Evolutionary conservation across 1,140 invertebrate species (phyloP), one percentile per base, ranked within the genome.

Genomic region (Thrips palmi): DNA sequence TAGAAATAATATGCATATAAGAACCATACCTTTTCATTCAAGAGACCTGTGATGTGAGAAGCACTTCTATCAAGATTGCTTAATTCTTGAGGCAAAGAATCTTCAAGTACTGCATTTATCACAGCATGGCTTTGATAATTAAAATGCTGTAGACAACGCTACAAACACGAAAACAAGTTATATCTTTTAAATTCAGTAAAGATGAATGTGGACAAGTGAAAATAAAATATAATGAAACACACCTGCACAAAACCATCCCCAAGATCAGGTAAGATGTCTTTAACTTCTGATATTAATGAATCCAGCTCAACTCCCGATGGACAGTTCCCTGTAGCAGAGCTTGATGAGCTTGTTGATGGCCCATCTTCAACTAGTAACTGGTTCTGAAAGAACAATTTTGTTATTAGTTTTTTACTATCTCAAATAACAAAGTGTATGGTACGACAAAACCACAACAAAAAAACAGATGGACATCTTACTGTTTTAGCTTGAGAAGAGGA

Each of bases 31-130:
- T 31, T 31, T 6, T 31, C 29, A 12, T 31, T 31, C 12, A 31
- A 31, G 4, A 4, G 5, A 6, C 18, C 29, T 31, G 6, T 31
- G 29, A 31, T 14, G 29, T 31, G 37, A 54, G 59, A 4, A 57
- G 53, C 33, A 62, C 45, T n/a, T 45, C 52, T 14, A 48, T 74
- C 65, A 4, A 66, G 11, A 15, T 49, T 37, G 31, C 51, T 49
- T n/a, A 80, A 51, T 45, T 67, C 53, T 1, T 59, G 46, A n/a
- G 74, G 73, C 12, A 80, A 53, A 45, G 51, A 56, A 37, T 67
- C 66, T 56, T 89, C 85, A 21, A 91, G 54, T 32, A 89, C 59
- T 29, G 76, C 77, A 57, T 82, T 76, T 33, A 91, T 76, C 2
- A 85, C 81, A 51, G 65, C 62, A 44, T 74, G 74, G 19, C 68